Evolutionary conservation across 2,113 vertebrate species (phyloP), one percentile per base, ranked within the genome.

Genomic region (Symphodus melops): DNA sequence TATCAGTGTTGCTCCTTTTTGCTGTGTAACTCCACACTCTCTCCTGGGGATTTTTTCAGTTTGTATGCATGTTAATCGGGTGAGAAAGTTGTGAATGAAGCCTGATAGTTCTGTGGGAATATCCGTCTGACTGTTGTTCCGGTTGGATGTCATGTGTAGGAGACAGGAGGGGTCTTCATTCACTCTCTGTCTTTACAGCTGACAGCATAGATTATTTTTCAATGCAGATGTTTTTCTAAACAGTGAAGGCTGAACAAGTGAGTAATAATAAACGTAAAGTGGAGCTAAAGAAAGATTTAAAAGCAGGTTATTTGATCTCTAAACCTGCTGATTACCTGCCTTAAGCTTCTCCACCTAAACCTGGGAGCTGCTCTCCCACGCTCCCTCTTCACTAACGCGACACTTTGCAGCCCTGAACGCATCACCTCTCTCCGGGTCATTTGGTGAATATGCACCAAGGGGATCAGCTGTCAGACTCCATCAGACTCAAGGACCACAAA

Each of bases 391-490:
- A 9, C 49, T 69, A 58, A 48, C 1, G 52, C 44, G 4, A 6
- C 51, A 1, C 42, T 52, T 14, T 5, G 48, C 10, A 6, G 9
- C 19, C 17, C 46, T 68, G 16, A 42, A 25, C 19, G 8, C 67
- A 55, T 62, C 71, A 11, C 67, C 41, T 59, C 72, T 48, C 7
- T 5, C 46, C 7, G 0, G 25, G 41, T 74, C 61, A 75, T 83
- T 81, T 75, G 28, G 58, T 62, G 62, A 72, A 83, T 88, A 51
- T 66, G 70, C 66, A 49, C 19, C 60, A 0, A 9, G 20, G 53
- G 9, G 58, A 75, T 84, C 73, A 77, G 53, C 84, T 62, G 78
- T 82, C 84, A 39, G 75, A n/a, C 48, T 59, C 39, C 59, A 66
- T 78, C 70, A 36, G 39, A 19, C 39, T 67, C 46, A 0, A 10